phyloP scores from a whole-genome alignment of 1,140 invertebrate genomes.

The Aphelinus certus region DNA sequence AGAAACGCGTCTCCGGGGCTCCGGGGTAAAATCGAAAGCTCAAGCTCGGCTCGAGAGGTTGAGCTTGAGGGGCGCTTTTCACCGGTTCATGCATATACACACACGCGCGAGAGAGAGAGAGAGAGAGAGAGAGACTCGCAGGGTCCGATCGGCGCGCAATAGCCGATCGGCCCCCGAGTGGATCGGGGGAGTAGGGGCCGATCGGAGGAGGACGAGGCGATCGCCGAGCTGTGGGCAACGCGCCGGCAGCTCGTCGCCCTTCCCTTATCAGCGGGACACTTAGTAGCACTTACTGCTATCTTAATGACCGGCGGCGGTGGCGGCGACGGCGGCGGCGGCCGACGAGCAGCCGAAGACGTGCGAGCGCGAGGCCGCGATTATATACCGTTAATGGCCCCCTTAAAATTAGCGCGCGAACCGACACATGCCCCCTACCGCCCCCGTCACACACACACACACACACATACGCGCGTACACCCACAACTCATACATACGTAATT shows the following conservation, averaged over 20 bases:
- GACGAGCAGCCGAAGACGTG: background rate
- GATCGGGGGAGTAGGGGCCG: background rate
- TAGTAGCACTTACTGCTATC: slow-evolving; percentile 68
- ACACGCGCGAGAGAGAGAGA: slow-evolving; percentile 1
- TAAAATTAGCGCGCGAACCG: slow-evolving; percentile 24
- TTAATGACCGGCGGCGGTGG: slow-evolving; percentile 65
- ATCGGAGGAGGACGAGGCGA: background rate
- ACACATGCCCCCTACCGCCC: no score
- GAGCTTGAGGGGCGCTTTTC: background rate
- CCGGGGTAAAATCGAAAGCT: background rate
- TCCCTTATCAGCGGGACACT: slow-evolving; percentile 64
- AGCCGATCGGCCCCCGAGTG: no score
- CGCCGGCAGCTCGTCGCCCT: slow-evolving; percentile 29
- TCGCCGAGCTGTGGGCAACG: no score
- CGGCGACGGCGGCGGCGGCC: slow-evolving; percentile 28
- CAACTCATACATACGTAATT: no score
- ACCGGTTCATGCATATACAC: background rate
- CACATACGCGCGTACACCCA: no score
- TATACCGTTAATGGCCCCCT: slow-evolving; percentile 63
- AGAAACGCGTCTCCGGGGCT: background rate
- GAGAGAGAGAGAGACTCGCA: background rate
- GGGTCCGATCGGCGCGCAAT: no score
- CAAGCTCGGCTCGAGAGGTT: background rate
- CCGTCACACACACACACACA: no score
- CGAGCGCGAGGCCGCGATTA: background rate